Evolutionary conservation across 2,888 invertebrate species (phyloP).

Genomic region (Apodemia zela): DNA sequence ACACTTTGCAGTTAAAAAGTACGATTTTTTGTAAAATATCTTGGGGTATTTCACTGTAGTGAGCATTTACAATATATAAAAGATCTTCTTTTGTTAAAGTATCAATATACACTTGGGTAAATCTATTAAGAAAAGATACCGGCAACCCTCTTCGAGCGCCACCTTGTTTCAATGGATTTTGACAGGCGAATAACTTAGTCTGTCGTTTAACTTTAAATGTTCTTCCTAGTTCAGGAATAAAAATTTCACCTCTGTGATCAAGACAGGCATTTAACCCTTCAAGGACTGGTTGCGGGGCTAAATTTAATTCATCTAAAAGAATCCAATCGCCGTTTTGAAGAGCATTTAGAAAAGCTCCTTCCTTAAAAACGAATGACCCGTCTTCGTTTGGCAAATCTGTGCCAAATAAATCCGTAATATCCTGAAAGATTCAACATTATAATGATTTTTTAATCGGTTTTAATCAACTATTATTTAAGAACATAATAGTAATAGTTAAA

Average conservation of each 20-base stretch:
- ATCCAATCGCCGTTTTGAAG: conserved; percentile 97
- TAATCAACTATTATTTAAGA: no score
- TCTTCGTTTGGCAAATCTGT: conserved; percentile 97
- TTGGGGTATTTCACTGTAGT: conserved; percentile 82
- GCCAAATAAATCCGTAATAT: conserved; percentile 98
- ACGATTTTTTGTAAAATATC: conserved; percentile 86
- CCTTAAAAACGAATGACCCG: conserved; percentile 96
- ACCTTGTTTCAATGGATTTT: conserved; percentile 97
- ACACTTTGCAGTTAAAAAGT: conserved; percentile 86
- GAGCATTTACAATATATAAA: conserved; percentile 82
- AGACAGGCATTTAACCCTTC: conserved; percentile 99
- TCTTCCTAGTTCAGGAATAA: conserved; percentile 94
- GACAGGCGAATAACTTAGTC: conserved; percentile 97
- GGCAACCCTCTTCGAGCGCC: conserved; percentile 97
- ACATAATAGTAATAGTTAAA: no score
- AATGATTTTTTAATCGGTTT: no score
- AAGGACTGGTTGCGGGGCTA: conserved; percentile 98
- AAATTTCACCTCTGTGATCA: conserved; percentile 98
- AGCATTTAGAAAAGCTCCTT: conserved; percentile 96
- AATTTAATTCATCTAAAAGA: conserved; percentile 97
- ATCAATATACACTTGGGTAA: conserved; percentile 91
- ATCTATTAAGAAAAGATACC: conserved; percentile 97
- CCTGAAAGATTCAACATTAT: conserved; percentile 71
- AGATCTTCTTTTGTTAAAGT: conserved; percentile 84
- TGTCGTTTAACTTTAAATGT: conserved; percentile 88